Evolutionary conservation across 2,888 invertebrate species (phyloP).

Genomic region (Podabrus alpinus): DNA sequence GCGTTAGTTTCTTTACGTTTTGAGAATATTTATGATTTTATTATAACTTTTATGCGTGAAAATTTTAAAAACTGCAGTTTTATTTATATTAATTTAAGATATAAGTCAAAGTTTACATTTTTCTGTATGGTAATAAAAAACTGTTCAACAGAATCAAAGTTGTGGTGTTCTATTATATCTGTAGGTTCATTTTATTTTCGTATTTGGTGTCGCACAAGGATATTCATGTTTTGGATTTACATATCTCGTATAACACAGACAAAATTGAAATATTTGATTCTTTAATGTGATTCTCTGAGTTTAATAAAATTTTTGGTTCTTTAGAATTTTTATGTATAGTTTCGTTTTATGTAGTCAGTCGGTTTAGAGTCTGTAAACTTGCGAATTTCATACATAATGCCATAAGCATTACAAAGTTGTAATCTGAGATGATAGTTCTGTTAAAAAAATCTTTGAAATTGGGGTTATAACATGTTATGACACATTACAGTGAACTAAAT

Average conservation of each 20-base stretch:
- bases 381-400: neutral
- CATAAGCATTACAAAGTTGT: neutral
- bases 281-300: constrained; percentile 10
- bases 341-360: neutral
- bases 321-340: neutral
- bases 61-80: neutral
- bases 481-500: too few species aligned
- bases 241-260: constrained; percentile 8
- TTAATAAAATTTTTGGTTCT: neutral
- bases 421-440: neutral
- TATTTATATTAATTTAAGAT: too few species aligned
- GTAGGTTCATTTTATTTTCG: neutral
- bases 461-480: too few species aligned
- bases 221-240: constrained; percentile 16
- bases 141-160: neutral
- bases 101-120: neutral
- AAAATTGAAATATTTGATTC: constrained; percentile 22
- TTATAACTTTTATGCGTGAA: neutral
- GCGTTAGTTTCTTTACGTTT: neutral
- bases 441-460: neutral
- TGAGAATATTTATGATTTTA: neutral
- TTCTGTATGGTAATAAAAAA: neutral
- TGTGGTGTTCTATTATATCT: neutral
- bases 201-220: constrained; percentile 5
- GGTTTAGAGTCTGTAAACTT: neutral